These are phyloP conservation scores for Drosophila eohydei DNA, from an alignment of 2,888 invertebrate species.

Conservation along the genomic window DNA sequence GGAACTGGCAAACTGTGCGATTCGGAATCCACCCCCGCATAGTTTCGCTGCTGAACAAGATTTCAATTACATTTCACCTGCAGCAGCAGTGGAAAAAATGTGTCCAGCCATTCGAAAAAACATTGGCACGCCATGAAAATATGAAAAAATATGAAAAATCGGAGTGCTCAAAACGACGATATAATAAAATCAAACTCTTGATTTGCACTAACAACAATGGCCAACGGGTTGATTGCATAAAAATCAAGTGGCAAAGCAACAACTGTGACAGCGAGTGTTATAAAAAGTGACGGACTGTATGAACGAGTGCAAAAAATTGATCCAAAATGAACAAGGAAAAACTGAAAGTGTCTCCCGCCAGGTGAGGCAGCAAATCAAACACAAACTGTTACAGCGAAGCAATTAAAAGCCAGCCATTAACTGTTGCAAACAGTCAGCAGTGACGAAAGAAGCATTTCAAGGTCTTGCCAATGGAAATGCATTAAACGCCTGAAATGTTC, in stretches of 20 bases:
- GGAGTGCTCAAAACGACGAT: conserved; percentile 19
- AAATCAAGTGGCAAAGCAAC: conserved; percentile 45
- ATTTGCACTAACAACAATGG: conserved; percentile 37
- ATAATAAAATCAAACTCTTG: conserved; percentile 40
- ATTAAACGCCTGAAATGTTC: conserved; percentile 54
- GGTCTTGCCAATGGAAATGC: conserved; percentile 61
- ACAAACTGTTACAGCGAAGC: conserved; percentile 54
- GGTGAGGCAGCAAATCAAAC: conserved; percentile 45
- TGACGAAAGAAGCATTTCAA: conserved; percentile 59
- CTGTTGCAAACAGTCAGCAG: conserved; percentile 46
- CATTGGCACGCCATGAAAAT: conserved; percentile 21
- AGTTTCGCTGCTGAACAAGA: conserved; percentile 20
- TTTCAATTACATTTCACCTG: conserved; percentile 33
- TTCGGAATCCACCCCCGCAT: conserved; percentile 8
- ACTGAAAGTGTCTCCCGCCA: conserved; percentile 54
- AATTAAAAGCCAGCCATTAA: conserved; percentile 68
- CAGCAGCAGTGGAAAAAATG: conserved; percentile 20
- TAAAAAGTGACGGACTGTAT: conserved; percentile 26
- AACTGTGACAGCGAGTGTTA: conserved; percentile 12
- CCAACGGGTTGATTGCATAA: conserved; percentile 55
- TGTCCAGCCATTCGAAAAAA: conserved; percentile 20
- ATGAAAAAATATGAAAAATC: conserved; percentile 32
- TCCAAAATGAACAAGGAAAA: conserved; percentile 23
- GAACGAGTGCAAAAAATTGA: conserved; percentile 48
- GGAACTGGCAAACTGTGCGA: conserved; percentile 3